A percentile compares a stretch with the other conserved stretches of the same genome.
phyloP scores from a whole-genome alignment of 2,888 invertebrate species.

The Nemotelus nigrinus region DNA sequence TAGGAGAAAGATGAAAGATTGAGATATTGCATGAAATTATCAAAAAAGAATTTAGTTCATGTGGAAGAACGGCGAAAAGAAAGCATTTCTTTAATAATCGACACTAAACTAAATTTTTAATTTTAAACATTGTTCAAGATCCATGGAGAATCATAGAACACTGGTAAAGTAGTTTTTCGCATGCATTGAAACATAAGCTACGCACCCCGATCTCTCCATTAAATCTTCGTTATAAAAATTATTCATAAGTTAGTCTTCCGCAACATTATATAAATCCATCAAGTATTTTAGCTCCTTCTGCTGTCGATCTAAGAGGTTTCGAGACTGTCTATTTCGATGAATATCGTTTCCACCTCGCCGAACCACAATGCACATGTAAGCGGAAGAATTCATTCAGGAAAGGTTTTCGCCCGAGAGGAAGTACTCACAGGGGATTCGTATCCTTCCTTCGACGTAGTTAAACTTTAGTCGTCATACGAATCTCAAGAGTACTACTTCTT shows the following conservation, averaged over 20 bases:
- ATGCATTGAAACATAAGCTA: no score
- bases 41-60: no score
- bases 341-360: conserved; percentile 20
- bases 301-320: background rate
- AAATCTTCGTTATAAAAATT: no score
- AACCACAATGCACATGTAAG: background rate
- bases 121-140: no score
- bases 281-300: no score
- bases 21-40: background rate
- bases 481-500: background rate
- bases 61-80: no score
- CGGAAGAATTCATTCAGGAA: background rate
- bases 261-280: background rate
- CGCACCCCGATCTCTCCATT: no score
- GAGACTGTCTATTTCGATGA: background rate
- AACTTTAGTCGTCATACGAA: background rate
- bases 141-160: no score
- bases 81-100: no score
- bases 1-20: background rate
- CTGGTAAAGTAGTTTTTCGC: no score
- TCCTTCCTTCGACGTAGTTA: background rate
- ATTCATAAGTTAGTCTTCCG: no score
- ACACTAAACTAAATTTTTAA: no score
- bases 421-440: background rate
- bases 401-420: background rate